Evolutionary conservation across 2,797 vertebrate genomes (phyloP).

Genomic region (Tolypeutes matacus): DNA sequence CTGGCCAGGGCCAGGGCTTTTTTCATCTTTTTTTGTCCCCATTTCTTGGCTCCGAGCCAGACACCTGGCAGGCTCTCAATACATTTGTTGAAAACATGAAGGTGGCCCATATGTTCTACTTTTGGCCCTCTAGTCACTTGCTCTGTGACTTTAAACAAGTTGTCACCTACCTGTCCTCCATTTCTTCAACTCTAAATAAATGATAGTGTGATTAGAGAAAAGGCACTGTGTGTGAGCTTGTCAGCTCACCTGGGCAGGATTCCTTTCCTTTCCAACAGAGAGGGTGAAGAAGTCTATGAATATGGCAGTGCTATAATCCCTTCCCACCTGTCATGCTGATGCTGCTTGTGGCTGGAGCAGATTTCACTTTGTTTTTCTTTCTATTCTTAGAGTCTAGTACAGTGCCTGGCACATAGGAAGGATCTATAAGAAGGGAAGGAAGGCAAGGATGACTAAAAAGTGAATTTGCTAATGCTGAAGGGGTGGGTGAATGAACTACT

Average conservation of each 20-base stretch:
- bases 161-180: not conserved
- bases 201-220: not conserved
- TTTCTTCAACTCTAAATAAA: not conserved
- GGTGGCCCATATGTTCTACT: not conserved
- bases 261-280: not conserved
- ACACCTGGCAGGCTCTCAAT: not conserved
- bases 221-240: not conserved
- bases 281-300: not conserved
- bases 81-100: not conserved
- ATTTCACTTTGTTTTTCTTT: not conserved
- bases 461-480: too few relatives aligned
- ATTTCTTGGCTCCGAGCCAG: not conserved
- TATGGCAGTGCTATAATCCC: not conserved
- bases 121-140: not conserved
- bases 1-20: not conserved
- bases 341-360: not conserved
- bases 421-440: not conserved
- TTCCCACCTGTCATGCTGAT: not conserved
- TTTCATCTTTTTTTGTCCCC: not conserved
- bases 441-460: not conserved
- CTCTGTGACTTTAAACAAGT: conserved; percentile 50
- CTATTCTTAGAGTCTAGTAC: not conserved
- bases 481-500: not conserved
- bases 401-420: not conserved
- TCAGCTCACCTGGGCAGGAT: not conserved